Conservation (phyloP, 1,140 invertebrate species). For the Ladona fulva region DNA sequence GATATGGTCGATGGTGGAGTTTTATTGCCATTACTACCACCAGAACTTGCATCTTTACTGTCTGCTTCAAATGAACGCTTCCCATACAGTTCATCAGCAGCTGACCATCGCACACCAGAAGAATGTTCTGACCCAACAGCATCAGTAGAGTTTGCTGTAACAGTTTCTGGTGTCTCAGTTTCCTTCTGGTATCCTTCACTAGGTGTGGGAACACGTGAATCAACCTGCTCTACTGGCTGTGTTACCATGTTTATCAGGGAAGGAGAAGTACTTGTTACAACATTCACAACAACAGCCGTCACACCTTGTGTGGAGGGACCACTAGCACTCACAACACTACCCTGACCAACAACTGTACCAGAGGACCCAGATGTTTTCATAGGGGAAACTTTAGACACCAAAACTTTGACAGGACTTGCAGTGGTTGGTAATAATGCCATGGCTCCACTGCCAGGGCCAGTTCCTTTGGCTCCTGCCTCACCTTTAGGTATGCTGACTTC, state of each 20-base stretch:
- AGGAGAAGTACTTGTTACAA: constrained; percentile 19
- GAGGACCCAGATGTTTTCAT: constrained; percentile 21
- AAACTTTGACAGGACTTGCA: constrained; percentile 27
- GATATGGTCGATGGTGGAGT: constrained; percentile 25
- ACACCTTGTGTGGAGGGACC: not conserved
- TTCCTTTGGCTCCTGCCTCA: constrained; percentile 12
- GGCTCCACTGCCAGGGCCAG: not conserved
- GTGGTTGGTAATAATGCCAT: constrained; percentile 12
- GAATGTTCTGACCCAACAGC: not conserved
- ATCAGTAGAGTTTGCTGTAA: not conserved
- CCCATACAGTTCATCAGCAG: not conserved
- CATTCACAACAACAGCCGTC: constrained; percentile 23
- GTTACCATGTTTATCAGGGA: constrained; percentile 8
- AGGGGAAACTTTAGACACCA: constrained; percentile 25
- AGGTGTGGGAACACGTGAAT: not conserved
- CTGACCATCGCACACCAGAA: constrained; percentile 14
- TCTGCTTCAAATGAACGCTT: constrained; percentile 2
- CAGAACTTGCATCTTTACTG: not conserved
- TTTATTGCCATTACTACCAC: not conserved
- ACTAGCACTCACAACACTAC: not conserved
- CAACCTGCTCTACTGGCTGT: not conserved
- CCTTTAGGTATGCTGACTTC: constrained; percentile 15
- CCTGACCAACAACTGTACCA: constrained; percentile 18
- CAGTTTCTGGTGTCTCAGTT: not conserved
- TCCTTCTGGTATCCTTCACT: not conserved